These are phyloP conservation scores for Thunnus maccoyii DNA, from an alignment of 2,113 vertebrate genomes.

Conservation along the genomic window DNA sequence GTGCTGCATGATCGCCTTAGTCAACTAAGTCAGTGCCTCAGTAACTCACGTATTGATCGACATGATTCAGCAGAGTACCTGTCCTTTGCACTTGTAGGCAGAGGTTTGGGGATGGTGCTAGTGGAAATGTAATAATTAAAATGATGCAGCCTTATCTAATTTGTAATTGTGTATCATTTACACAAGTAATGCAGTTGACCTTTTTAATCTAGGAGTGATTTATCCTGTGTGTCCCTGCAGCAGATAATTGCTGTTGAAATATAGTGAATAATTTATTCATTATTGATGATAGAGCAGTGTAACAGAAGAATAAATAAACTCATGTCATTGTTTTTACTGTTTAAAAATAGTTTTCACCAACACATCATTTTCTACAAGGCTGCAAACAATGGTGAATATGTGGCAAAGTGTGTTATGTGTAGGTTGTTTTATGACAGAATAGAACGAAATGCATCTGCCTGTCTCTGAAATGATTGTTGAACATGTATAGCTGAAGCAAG, in stretches of 20 bases:
- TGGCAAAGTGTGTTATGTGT: too few species aligned
- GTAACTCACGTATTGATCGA: not conserved
- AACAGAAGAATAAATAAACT: constrained; percentile 31
- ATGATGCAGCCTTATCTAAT: constrained; percentile 21
- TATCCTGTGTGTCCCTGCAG: constrained; percentile 28
- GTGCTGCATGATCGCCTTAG: not conserved
- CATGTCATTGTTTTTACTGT: constrained; percentile 16
- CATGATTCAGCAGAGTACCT: not conserved
- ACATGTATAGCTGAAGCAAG: too few species aligned
- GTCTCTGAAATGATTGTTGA: too few species aligned
- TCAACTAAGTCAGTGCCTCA: not conserved
- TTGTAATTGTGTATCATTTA: constrained; percentile 32
- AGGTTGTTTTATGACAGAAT: too few species aligned
- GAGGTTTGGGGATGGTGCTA: not conserved
- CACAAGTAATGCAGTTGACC: constrained; percentile 36
- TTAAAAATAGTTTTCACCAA: too few species aligned
- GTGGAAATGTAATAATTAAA: constrained; percentile 6
- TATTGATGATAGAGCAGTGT: constrained; percentile 7
- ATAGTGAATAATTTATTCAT: constrained; percentile 43
- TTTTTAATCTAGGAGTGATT: constrained; percentile 45
- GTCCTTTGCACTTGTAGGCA: not conserved
- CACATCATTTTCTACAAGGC: too few species aligned
- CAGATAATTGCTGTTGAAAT: constrained; percentile 45
- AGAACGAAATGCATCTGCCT: too few species aligned
- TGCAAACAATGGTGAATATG: too few species aligned